These are phyloP conservation scores for Tipula lateralis DNA, from an alignment of 2,888 invertebrate species.

Conservation along the genomic window DNA sequence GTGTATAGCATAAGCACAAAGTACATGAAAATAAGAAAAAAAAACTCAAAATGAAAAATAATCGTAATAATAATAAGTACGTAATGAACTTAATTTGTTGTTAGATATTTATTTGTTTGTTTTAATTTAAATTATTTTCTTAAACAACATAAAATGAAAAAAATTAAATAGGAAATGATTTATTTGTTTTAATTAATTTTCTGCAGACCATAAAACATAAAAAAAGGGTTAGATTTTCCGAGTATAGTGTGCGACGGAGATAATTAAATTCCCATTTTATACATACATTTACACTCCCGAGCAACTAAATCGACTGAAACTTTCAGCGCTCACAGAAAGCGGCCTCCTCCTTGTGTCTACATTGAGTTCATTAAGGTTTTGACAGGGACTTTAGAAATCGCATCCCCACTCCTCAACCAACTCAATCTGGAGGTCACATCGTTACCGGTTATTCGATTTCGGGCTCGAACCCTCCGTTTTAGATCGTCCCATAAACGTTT, in stretches of 20 bases:
- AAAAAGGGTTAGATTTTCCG: neutral
- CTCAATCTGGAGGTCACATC: too few relatives aligned
- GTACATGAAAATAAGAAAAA: neutral
- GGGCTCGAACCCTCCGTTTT: too few relatives aligned
- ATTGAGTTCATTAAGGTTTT: too few relatives aligned
- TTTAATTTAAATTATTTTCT: neutral
- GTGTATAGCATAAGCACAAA: neutral
- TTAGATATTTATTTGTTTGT: neutral
- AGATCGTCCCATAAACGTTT: too few relatives aligned
- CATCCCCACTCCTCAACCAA: too few relatives aligned
- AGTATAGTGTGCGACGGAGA: neutral
- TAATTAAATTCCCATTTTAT: neutral
- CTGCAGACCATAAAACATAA: neutral
- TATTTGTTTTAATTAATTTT: constrained; percentile 24
- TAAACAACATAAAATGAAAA: neutral
- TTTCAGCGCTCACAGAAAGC: too few relatives aligned
- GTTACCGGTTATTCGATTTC: too few relatives aligned
- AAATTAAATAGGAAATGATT: constrained; percentile 9
- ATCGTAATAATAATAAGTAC: constrained; percentile 1
- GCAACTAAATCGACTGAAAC: too few relatives aligned
- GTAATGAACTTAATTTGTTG: constrained; percentile 24
- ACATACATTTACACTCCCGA: neutral
- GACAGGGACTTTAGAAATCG: too few relatives aligned
- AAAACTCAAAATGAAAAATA: neutral
- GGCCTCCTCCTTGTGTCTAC: too few relatives aligned